Evolutionary conservation across 37 sponge, comb jelly and placozoan genomes (phyloP).

Genomic region (Chondrilla cf. caribensis): DNA sequence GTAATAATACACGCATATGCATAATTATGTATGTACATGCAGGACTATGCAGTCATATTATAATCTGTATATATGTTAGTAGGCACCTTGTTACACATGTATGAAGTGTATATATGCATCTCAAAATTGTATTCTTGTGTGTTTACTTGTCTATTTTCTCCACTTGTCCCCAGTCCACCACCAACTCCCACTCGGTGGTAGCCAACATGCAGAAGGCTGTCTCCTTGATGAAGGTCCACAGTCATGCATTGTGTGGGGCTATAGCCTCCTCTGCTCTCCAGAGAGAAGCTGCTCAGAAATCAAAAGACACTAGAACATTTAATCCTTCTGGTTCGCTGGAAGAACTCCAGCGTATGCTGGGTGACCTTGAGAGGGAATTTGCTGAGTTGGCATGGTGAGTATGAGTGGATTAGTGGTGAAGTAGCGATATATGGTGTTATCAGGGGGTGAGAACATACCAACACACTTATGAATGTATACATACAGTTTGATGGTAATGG

Average conservation of each 20-base stretch:
- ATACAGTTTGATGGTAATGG: background rate
- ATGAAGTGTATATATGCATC: no score
- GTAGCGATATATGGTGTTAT: background rate
- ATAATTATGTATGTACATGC: no score
- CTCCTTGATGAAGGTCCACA: constrained; percentile 71
- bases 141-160: background rate
- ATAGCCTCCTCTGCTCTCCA: constrained; percentile 23
- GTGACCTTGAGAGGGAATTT: constrained; percentile 45
- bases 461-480: no score
- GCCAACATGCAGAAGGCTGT: constrained; percentile 69
- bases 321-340: background rate
- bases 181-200: constrained; percentile 66
- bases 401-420: background rate
- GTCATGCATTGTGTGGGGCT: constrained; percentile 55
- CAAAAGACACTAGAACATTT: background rate
- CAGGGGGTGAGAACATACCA: no score
- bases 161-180: constrained; percentile 51
- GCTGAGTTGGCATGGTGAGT: constrained; percentile 42
- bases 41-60: no score
- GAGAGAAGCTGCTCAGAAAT: background rate
- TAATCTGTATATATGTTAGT: no score
- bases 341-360: constrained; percentile 40
- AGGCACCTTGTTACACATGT: background rate
- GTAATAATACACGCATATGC: no score
- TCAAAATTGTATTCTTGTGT: background rate